Evolutionary conservation across 2,797 vertebrate genomes (phyloP).

Genomic region (Avahi laniger): DNA sequence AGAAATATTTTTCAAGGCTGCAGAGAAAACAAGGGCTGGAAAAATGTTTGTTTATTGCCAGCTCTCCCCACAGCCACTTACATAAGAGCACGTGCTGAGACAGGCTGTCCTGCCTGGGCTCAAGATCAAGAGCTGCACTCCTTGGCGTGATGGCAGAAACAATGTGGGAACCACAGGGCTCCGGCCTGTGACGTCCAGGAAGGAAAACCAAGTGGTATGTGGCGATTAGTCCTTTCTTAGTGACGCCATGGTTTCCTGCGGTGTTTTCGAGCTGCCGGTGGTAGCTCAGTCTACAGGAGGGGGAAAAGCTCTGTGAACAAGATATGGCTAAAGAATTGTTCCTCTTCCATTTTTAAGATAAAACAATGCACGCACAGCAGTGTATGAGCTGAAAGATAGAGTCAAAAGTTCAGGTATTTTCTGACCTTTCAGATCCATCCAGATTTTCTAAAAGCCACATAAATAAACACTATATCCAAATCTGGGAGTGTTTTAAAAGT

Average conservation of each 20-base stretch:
- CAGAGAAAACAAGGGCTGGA: constrained; percentile 52
- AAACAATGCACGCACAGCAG: constrained; percentile 38
- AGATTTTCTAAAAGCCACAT: neutral
- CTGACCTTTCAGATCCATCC: neutral
- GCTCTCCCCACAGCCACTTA: constrained; percentile 56
- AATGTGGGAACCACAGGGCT: constrained; percentile 56
- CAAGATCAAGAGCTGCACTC: constrained; percentile 33
- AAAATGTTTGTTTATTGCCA: constrained; percentile 60
- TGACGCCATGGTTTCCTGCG: neutral
- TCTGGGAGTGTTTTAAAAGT: neutral
- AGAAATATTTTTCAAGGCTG: constrained; percentile 47
- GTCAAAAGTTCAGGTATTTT: constrained; percentile 59
- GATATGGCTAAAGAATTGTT: constrained; percentile 39
- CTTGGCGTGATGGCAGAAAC: constrained; percentile 53
- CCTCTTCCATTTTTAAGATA: constrained; percentile 16
- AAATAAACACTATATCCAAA: constrained; percentile 50
- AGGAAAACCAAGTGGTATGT: constrained; percentile 65
- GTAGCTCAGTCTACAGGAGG: neutral
- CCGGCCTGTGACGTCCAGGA: constrained; percentile 58
- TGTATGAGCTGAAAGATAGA: neutral
- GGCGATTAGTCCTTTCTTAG: constrained; percentile 48
- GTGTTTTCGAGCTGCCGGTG: neutral
- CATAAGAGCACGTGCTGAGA: constrained; percentile 68
- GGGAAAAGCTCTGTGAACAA: constrained; percentile 32
- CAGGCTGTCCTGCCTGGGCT: constrained; percentile 32